phyloP scores from a whole-genome alignment of 2,888 invertebrate genomes.

The Exocentrus adspersus region DNA sequence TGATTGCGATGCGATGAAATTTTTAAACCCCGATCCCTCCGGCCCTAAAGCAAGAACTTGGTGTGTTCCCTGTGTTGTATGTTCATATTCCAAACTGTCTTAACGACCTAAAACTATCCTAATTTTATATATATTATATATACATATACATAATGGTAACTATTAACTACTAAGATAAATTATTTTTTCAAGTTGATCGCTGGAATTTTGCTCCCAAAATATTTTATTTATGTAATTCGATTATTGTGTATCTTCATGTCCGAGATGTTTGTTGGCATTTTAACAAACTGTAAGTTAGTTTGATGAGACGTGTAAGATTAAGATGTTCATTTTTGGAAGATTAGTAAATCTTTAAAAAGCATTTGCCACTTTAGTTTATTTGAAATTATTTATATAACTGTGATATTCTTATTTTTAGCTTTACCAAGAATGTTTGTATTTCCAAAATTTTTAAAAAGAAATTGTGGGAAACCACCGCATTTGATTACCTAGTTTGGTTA shows the following conservation, averaged over 20 bases:
- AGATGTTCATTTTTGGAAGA: too few relatives aligned
- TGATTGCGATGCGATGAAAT: conserved; percentile 57
- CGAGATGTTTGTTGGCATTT: not conserved
- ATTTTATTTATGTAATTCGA: not conserved
- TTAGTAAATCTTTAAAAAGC: not conserved
- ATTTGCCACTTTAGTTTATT: not conserved
- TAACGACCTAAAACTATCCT: conserved; percentile 50
- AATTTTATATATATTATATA: conserved; percentile 52
- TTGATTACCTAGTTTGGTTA: too few relatives aligned
- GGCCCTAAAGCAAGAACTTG: conserved; percentile 30
- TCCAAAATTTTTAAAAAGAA: not conserved
- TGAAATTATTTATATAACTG: not conserved
- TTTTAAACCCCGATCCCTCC: conserved; percentile 22
- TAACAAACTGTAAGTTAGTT: not conserved
- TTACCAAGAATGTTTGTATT: not conserved
- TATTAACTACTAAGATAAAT: conserved; percentile 55
- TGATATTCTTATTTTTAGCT: conserved; percentile 1
- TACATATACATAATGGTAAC: conserved; percentile 48
- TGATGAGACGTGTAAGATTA: not conserved
- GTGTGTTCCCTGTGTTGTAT: conserved; percentile 47
- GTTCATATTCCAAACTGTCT: conserved; percentile 45
- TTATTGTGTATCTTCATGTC: conserved; percentile 8
- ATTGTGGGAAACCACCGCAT: too few relatives aligned
- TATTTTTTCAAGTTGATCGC: conserved; percentile 46
- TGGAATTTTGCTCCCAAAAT: conserved; percentile 40